Percentiles rank a stretch among this genome's conserved stretches.
Evolutionary conservation across 2,113 vertebrate genomes (phyloP).

Genomic region (Etia nguti): DNA sequence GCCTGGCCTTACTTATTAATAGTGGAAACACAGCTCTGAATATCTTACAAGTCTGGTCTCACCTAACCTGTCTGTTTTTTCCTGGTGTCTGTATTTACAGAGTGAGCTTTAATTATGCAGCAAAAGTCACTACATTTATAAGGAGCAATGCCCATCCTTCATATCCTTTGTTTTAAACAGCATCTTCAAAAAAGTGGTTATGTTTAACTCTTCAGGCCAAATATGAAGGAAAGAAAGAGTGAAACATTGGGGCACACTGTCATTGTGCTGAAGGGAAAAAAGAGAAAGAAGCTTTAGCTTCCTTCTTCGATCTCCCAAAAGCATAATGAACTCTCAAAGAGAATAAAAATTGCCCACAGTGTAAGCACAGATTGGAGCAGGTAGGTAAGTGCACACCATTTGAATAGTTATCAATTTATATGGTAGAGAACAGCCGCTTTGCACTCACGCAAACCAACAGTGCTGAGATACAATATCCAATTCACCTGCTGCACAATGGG

Average conservation of each 20-base stretch:
- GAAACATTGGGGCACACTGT: background rate
- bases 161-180: background rate
- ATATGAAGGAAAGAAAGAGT: background rate
- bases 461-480: conserved; percentile 99
- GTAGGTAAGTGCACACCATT: conserved; percentile 82
- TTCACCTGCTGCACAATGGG: conserved; percentile 94
- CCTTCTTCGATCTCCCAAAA: conserved; percentile 78
- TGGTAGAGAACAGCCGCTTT: conserved; percentile 91
- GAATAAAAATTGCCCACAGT: conserved; percentile 76
- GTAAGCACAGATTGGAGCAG: conserved; percentile 80
- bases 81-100: conserved; percentile 85
- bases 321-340: background rate
- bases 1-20: conserved; percentile 58
- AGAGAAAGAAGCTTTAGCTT: conserved; percentile 19
- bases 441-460: conserved; percentile 97
- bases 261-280: background rate
- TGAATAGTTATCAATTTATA: conserved; percentile 85
- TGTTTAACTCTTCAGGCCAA: background rate
- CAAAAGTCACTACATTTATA: background rate
- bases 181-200: background rate
- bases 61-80: conserved; percentile 42
- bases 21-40: conserved; percentile 64
- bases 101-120: conserved; percentile 57
- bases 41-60: background rate
- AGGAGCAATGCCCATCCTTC: background rate